A percentile compares a stretch with the other conserved stretches of the same genome.
phyloP scores from a whole-genome alignment of 2,888 invertebrate genomes.

The Eueremaeus valkanovi region DNA sequence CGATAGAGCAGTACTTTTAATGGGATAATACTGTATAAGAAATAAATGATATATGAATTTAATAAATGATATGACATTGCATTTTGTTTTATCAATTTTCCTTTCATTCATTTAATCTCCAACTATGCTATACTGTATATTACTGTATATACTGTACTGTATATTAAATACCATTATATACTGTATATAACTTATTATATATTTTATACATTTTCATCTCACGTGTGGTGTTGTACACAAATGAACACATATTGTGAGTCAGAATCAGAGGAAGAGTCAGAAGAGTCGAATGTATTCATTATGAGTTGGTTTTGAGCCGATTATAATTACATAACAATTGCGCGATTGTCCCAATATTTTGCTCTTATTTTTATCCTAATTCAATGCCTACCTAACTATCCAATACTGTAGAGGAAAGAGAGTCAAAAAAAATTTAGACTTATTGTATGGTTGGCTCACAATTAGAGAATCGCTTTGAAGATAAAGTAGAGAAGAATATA shows the following conservation, averaged over 20 bases:
- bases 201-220: not conserved
- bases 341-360: constrained; percentile 23
- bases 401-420: constrained; percentile 5
- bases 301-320: not conserved
- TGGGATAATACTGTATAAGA: constrained; percentile 6
- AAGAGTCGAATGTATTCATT: not conserved
- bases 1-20: not conserved
- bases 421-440: not conserved
- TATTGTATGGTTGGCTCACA: too few species aligned
- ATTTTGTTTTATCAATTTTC: constrained; percentile 17
- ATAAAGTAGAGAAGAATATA: too few species aligned
- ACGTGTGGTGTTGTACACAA: not conserved
- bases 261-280: not conserved
- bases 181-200: not conserved
- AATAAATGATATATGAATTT: constrained; percentile 2
- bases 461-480: too few species aligned
- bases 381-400: not conserved
- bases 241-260: constrained; percentile 7
- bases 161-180: not conserved
- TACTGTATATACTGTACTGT: too few species aligned
- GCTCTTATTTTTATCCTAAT: not conserved
- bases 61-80: constrained; percentile 25
- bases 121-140: too few species aligned
- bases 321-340: constrained; percentile 6
- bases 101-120: not conserved